Evolutionary conservation across 1,140 invertebrate species (phyloP), one percentile per base, ranked within the genome.

Genomic region (Kradibia gibbosae): DNA sequence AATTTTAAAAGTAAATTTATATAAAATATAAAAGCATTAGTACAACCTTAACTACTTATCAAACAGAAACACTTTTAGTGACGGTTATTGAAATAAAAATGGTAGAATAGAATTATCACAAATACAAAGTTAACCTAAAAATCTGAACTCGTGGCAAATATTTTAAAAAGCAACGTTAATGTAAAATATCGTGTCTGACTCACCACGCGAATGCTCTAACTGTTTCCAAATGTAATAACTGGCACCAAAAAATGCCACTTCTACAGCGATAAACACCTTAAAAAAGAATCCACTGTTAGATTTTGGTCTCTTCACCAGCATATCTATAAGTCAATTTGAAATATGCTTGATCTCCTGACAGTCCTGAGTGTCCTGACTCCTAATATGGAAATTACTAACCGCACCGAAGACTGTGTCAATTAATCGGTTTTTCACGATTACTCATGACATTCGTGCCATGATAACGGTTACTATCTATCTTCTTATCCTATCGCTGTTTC

Each of bases 381-480:
- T 88, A 89, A 91, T 88, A 89, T 89, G 91, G 90, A 89, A 89
- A 91, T 91, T 86, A 89, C 89, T 82, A 85, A 88, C 50, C 42
- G 22, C 55, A 55, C 45, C n/a, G 5, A 0, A 25, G 34, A 5
- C 70, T 50, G 70, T 11, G 36, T 31, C 39, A 72, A 70, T 70
- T 42, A 70, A n/a, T 20, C 65, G 42, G 36, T 42, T 70, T 70
- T 70, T 70, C 60, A 17, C 60, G 15, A 62, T 1, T 36, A 15
- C 3, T 62, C 31, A 4, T 36, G 13, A n/a, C n/a, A n/a, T n/a
- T n/a, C n/a, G 13, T 0, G 13, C 60, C 1, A 62, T 3, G 31
- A 28, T 55, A n/a, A 55, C 11, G 4, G 53, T 60, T 60, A 60
- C 1, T 45, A 5, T 8, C 42, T 45, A 13, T 45, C 5, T 1